phyloP scores from a whole-genome alignment of 1,140 invertebrate species.

The Batillaria attramentaria region DNA sequence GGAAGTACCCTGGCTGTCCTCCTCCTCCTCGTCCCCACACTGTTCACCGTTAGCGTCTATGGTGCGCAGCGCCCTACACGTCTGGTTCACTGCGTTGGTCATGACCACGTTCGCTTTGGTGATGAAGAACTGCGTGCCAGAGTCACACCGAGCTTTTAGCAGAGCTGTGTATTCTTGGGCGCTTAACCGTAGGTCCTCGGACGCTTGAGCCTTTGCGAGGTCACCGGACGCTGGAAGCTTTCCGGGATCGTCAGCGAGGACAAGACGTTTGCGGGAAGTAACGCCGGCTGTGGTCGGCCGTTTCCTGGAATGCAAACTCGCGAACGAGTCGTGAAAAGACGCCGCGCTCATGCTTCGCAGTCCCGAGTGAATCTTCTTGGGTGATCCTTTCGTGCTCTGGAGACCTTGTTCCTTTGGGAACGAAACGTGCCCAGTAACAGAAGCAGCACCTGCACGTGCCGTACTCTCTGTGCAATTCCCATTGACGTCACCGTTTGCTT shows the following conservation, averaged over 20 bases:
- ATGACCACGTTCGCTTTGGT: slow-evolving; percentile 22
- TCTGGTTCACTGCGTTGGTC: neutral
- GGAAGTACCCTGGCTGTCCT: neutral
- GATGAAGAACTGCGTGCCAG: slow-evolving; percentile 12
- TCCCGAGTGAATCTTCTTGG: slow-evolving; percentile 3
- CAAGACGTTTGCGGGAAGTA: neutral
- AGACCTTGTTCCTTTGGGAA: no score
- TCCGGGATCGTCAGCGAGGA: neutral
- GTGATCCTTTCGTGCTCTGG: no score
- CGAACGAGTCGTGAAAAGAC: slow-evolving; percentile 2
- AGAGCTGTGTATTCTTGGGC: slow-evolving; percentile 5
- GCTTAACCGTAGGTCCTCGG: neutral
- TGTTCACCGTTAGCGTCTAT: neutral
- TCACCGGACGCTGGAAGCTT: neutral
- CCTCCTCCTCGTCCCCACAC: neutral
- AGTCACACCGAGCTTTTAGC: neutral
- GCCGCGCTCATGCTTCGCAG: neutral
- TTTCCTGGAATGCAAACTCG: neutral
- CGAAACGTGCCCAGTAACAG: no score
- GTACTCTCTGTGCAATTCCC: neutral
- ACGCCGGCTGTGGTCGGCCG: neutral
- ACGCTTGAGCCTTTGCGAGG: neutral
- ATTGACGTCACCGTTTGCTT: neutral
- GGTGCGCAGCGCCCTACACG: neutral
- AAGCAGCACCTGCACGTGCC: neutral